These are phyloP conservation scores for Tigriopus californicus DNA, from an alignment of 2,888 invertebrate species.

Conservation along the genomic window DNA sequence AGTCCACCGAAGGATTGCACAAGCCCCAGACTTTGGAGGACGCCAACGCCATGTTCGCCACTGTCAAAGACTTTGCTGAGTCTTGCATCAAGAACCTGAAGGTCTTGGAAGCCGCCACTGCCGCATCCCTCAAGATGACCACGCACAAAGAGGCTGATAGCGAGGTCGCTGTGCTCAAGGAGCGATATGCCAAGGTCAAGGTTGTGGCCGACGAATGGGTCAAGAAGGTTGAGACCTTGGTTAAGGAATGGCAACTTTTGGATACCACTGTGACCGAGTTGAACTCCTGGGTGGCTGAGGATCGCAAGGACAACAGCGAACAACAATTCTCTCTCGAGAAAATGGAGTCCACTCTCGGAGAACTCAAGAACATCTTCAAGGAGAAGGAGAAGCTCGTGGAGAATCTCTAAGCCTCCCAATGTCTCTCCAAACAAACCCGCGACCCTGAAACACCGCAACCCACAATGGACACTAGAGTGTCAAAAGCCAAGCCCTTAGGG, in stretches of 20 bases:
- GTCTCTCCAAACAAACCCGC: neutral
- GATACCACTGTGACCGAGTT: conserved; percentile 16
- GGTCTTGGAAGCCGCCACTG: conserved; percentile 3
- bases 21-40: conserved; percentile 19
- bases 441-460: no score
- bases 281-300: conserved; percentile 17
- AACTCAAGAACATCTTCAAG: conserved; percentile 17
- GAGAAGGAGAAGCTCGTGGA: conserved; percentile 17
- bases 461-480: no score
- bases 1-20: conserved; percentile 17
- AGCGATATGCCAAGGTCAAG: conserved; percentile 18
- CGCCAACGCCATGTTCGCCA: conserved; percentile 18
- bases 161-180: conserved; percentile 16
- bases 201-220: conserved; percentile 17
- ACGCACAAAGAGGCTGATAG: conserved; percentile 18
- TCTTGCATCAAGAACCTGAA: conserved; percentile 9
- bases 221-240: conserved; percentile 19
- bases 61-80: conserved; percentile 14
- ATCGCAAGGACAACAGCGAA: conserved; percentile 3
- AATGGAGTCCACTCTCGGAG: conserved; percentile 16
- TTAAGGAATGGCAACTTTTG: conserved; percentile 16
- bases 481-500: no score
- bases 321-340: conserved; percentile 11
- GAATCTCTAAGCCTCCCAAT: conserved; percentile 15
- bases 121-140: conserved; percentile 16